A percentile compares a stretch with the other conserved stretches of the same genome.
These are phyloP conservation scores for Morone saxatilis DNA, from an alignment of 2,113 vertebrate genomes.

Conservation along the genomic window DNA sequence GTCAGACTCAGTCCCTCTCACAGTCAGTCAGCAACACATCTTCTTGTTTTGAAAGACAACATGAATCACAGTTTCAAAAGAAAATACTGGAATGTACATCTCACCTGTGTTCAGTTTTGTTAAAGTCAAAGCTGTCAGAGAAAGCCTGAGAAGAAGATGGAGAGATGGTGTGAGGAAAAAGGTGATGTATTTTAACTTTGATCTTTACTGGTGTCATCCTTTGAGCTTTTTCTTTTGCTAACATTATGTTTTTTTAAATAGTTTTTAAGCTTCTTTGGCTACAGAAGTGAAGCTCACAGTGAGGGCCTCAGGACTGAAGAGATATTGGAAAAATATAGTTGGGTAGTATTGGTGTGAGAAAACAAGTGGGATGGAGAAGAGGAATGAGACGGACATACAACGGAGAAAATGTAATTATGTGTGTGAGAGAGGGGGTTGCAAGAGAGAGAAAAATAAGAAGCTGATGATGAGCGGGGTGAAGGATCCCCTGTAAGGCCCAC, in stretches of 20 bases:
- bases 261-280: slow-evolving; percentile 4
- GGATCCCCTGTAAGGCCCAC: slow-evolving; percentile 27
- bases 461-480: slow-evolving; percentile 22
- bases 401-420: neutral
- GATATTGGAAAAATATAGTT: too few relatives aligned
- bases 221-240: neutral
- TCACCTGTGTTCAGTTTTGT: neutral
- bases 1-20: too few relatives aligned
- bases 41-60: slow-evolving; percentile 5
- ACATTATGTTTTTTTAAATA: neutral
- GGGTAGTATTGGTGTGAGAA: neutral
- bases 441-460: neutral
- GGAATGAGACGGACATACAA: neutral
- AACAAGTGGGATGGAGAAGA: neutral
- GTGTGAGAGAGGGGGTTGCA: neutral
- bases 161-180: neutral
- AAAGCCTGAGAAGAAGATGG: neutral
- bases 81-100: neutral
- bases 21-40: neutral
- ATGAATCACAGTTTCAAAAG: slow-evolving; percentile 3
- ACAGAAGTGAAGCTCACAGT: neutral
- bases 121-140: neutral
- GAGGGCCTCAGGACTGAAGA: too few relatives aligned
- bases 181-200: neutral
- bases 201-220: neutral